A percentile compares a stretch with the other conserved stretches of the same genome.
Conservation (phyloP, 1,140 invertebrate species). For the Tetramorium parvispinum region DNA sequence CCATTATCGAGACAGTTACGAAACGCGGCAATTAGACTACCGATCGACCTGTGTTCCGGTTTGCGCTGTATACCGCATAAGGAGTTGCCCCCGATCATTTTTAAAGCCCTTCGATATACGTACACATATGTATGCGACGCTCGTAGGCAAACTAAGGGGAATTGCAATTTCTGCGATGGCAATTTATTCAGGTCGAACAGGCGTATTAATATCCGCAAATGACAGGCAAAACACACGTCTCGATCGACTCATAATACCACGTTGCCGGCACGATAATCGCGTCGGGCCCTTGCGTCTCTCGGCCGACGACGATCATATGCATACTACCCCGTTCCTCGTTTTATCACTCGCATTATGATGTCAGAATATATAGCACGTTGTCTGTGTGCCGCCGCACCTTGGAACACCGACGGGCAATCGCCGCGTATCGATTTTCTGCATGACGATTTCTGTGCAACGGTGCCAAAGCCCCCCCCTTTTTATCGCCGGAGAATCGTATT, state of each 20-base stretch:
- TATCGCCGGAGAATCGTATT: neutral
- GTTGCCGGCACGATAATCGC: constrained; percentile 41
- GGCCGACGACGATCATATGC: neutral
- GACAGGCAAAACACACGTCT: constrained; percentile 59
- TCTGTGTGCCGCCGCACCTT: neutral
- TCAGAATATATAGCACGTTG: constrained; percentile 52
- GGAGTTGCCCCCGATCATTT: neutral
- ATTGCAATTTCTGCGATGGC: constrained; percentile 39
- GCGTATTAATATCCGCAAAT: constrained; percentile 63
- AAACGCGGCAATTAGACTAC: constrained; percentile 42
- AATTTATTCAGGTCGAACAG: constrained; percentile 47
- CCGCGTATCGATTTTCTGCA: constrained; percentile 47
- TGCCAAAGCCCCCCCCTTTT: neutral
- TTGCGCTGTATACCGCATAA: neutral
- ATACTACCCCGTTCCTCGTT: constrained; percentile 25
- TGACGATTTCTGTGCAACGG: constrained; percentile 1
- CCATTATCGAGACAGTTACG: constrained; percentile 21
- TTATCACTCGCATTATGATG: constrained; percentile 58
- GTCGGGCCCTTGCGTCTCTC: neutral
- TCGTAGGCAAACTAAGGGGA: constrained; percentile 12
- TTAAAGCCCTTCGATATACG: neutral
- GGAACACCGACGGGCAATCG: constrained; percentile 17
- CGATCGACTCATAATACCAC: constrained; percentile 54
- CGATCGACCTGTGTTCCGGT: neutral
- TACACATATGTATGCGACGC: neutral